phyloP scores from a whole-genome alignment of 2,888 invertebrate genomes.

The Trichogramma evanescens region DNA sequence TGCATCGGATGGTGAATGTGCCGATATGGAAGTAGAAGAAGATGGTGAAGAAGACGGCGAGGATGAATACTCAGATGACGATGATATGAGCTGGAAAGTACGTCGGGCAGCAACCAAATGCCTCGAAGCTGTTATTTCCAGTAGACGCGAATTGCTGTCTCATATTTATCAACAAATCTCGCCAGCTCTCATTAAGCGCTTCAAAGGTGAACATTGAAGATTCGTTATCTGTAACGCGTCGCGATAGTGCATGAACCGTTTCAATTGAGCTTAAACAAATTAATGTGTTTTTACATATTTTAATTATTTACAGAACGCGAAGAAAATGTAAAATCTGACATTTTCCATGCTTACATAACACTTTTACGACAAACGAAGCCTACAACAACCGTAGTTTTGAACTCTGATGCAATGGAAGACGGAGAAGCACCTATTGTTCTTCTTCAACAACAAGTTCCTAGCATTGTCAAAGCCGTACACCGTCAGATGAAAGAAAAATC shows the following conservation, averaged over 20 bases:
- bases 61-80: conserved; percentile 95
- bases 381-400: conserved; percentile 60
- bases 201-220: conserved; percentile 63
- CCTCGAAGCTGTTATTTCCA: conserved; percentile 88
- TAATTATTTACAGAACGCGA: conserved; percentile 71
- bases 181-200: conserved; percentile 83
- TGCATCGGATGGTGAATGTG: conserved; percentile 63
- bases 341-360: conserved; percentile 93
- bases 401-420: conserved; percentile 67
- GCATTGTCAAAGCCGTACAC: conserved; percentile 82
- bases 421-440: conserved; percentile 62
- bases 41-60: conserved; percentile 67
- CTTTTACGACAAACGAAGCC: conserved; percentile 84
- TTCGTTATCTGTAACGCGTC: neutral
- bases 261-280: too few relatives aligned
- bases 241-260: neutral
- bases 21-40: conserved; percentile 62
- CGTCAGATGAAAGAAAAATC: conserved; percentile 79
- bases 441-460: conserved; percentile 59
- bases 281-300: neutral
- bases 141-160: conserved; percentile 81
- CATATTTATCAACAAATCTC: conserved; percentile 86
- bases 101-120: conserved; percentile 96
- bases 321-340: conserved; percentile 98
- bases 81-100: conserved; percentile 99